Base-by-base conservation (phyloP, 1,140 invertebrate species). In the Nylanderia fulva region DNA sequence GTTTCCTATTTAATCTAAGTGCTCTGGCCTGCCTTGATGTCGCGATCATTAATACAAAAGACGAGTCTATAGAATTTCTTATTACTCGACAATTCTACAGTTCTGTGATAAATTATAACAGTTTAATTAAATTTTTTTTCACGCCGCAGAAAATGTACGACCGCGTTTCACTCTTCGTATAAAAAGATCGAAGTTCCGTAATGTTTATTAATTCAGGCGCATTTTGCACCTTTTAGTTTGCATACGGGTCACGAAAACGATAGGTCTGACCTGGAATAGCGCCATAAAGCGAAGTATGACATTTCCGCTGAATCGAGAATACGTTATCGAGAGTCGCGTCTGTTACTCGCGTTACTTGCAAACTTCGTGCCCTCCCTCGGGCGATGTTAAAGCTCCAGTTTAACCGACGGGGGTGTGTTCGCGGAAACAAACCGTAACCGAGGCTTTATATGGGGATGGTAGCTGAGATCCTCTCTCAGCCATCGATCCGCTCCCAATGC, bases 401-500 rank as follows among this genome's bases (percentile, higher is more conserved):
- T 85, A 88, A 79, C 24, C 58, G 60, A 64, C 56, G 27, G 29
- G 45, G 29, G 45, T 15, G 45, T 15, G 39, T 27, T 61, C 52
- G 33, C 24, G 75, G 84, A 77, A 87, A 85, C 84, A 87, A 85
- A 87, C 68, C 84, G 84, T 87, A 85, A 74, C 74, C 60, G 60
- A 48, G 45, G 68, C 75, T 85, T 87, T 87, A 87, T 48, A 48
- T 68, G 86, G 68, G 75, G 61, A 48, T 74, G 39, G 75, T 48
- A 45, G 29, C 48, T 21, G 82, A 71, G 48, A 77, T 11, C 33
- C 61, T 33, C 61, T 33, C 56, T 21, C 24, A 6, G 21, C 8
- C 75, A 89, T 89, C 84, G 88, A 89, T 88, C 84, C 77, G 86
- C 74, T 88, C 87, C 11, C 88, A 74, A 89, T 89, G 66, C 77